These are phyloP conservation scores for Kryptopterus vitreolus DNA, from an alignment of 2,797 vertebrate species.

Conservation along the genomic window DNA sequence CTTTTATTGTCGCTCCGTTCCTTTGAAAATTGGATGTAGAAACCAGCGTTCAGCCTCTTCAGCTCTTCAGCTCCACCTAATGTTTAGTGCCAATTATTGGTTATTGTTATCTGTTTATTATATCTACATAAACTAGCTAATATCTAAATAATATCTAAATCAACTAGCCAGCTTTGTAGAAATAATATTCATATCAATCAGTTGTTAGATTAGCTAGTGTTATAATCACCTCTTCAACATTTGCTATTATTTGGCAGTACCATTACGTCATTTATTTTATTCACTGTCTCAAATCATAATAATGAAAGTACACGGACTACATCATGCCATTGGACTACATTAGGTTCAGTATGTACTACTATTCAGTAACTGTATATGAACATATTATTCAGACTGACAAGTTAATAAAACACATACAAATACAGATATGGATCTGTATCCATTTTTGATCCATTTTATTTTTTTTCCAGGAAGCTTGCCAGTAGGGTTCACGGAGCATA, in stretches of 20 bases:
- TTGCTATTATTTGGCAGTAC: not conserved
- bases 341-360: not conserved
- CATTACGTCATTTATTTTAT: not conserved
- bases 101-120: too few species aligned
- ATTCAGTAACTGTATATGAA: not conserved
- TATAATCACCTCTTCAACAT: not conserved
- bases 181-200: not conserved
- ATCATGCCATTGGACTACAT: not conserved
- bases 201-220: not conserved
- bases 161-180: not conserved
- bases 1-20: not conserved
- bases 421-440: too few species aligned
- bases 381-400: not conserved
- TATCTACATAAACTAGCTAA: too few species aligned
- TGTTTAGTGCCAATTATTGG: too few species aligned
- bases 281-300: not conserved
- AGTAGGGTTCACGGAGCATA: not conserved
- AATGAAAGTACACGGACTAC: not conserved
- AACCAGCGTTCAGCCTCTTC: not conserved
- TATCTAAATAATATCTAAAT: too few species aligned
- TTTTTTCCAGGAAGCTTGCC: not conserved
- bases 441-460: not conserved
- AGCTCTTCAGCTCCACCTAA: not conserved
- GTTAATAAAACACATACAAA: not conserved
- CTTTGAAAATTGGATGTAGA: too few species aligned